phyloP scores from a whole-genome alignment of 2,797 vertebrate species.

The Spea hammondii region DNA sequence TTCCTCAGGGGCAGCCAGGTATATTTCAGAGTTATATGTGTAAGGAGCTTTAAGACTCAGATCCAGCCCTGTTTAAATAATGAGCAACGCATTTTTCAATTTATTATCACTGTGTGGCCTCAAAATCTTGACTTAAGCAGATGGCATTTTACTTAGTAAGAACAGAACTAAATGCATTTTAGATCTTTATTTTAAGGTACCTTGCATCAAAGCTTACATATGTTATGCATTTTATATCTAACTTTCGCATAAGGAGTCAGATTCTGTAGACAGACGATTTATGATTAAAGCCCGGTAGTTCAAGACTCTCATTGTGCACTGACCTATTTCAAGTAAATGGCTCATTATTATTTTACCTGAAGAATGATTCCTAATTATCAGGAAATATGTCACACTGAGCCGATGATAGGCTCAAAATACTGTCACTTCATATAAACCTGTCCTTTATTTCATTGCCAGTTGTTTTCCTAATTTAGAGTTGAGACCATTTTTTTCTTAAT shows the following conservation, averaged over 20 bases:
- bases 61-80: too few relatives aligned
- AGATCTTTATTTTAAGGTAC: too few relatives aligned
- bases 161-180: too few relatives aligned
- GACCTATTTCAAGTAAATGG: slow-evolving; percentile 49
- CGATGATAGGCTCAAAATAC: slow-evolving; percentile 47
- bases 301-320: slow-evolving; percentile 48
- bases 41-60: too few relatives aligned
- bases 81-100: too few relatives aligned
- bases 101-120: too few relatives aligned
- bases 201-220: slow-evolving; percentile 25
- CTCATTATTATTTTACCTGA: slow-evolving; percentile 53
- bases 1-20: too few relatives aligned
- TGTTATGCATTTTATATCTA: slow-evolving; percentile 10
- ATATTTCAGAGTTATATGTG: too few relatives aligned
- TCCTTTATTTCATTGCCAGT: slow-evolving; percentile 40
- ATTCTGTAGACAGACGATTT: slow-evolving; percentile 33
- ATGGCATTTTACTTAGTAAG: too few relatives aligned
- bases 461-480: slow-evolving; percentile 29
- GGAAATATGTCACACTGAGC: slow-evolving; percentile 42
- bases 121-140: too few relatives aligned
- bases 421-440: slow-evolving; percentile 42
- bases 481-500: slow-evolving; percentile 2
- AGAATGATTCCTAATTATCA: slow-evolving; percentile 51
- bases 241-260: slow-evolving; percentile 30
- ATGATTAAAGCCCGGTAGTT: slow-evolving; percentile 40